Evolutionary conservation across 2,113 vertebrate genomes (phyloP), one percentile per base, ranked within the genome.

Genomic region (Anhinga rufa): DNA sequence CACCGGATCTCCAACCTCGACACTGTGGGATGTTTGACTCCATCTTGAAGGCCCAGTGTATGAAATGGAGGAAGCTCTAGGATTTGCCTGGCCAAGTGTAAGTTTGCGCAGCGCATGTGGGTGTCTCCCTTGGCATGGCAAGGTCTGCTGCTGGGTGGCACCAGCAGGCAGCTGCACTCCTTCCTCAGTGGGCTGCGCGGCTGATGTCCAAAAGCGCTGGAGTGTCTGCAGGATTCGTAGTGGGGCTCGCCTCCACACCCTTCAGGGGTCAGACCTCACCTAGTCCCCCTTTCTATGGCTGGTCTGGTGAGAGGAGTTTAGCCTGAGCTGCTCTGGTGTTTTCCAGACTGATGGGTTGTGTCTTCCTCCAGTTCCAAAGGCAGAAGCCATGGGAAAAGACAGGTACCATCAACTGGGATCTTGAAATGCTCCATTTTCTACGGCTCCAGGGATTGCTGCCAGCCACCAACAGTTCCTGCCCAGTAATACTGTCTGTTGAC

Each of bases 101-200:
- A 32, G 55, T 38, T 82, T 46, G 21, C 0, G 1, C 28, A 55
- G 85, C 14, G 7, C 14, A 5, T 12, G n/a, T 64, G 60, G 14
- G 7, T 89, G 51, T 85, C 42, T 86, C 44, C 64, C 28, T 89
- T 48, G 66, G 15, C 49, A 29, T 18, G 58, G 62, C 72, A 38
- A 31, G 71, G 25, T n/a, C 65, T 78, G 54, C 87, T 80, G 76
- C 62, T 74, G 32, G 24, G 38, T 76, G 68, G n/a, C 48, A 49
- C 36, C 2, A 15, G 29, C 60, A 60, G 65, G 51, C 55, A 79
- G 34, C 62, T 76, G 71, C 72, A 8, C n/a, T 51, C n/a, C 58
- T 74, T 69, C 81, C 54, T 49, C 0, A 1, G 46, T 42, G 42
- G 44, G n/a, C 9, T 83, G 69, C 7, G 2, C 0, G 1, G n/a